Base-by-base conservation (phyloP, 2,888 invertebrate species). In the Agrochola lychnidis region DNA sequence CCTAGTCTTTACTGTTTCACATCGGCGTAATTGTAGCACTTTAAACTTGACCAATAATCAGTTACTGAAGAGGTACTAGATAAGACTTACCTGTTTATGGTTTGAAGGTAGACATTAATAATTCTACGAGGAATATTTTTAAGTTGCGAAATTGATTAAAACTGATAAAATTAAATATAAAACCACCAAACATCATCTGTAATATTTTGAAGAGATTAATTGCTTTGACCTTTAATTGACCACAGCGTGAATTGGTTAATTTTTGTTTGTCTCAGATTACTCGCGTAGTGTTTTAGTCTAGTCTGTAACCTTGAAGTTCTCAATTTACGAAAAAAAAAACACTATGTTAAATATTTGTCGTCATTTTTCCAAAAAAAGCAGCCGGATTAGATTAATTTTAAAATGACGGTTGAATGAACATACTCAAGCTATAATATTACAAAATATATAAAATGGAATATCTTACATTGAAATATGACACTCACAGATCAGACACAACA, bases 401-500 rank as follows among this genome's bases (percentile, higher is more conserved):
- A 19, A 48, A 10, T 45, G 22, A 56, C 0, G 12, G 19, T 22
- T 19, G 1, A 2, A 36, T 5, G 16, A 2, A 10, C 2, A 30
- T 61, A 51, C 14, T n/a, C 5, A 30, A 0, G 6, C n/a, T 1
- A 9, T 0, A 25, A 19, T 22, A 12, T 48, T 56, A 6, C 5
- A 5, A 78, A 51, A 30, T 5, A 57, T 4, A 53, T 36, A 10
- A 14, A 45, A 9, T 59, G 9, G 4, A 14, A 14, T 48, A 51
- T 19, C 78, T 78, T 59, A 78, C 81, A n/a, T 64, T 56, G 0
- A 19, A 70, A 36, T 12, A 48, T 53, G 36, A 42, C 57, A 19
- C 16, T 9, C 4, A 14, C n/a, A 3, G 14, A 30, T 64, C n/a
- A 25, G 1, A 63, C 53, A 36, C 57, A 45, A 64, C 40, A 77